phyloP scores from a whole-genome alignment of 2,797 vertebrate genomes.

The Miichthys miiuy region DNA sequence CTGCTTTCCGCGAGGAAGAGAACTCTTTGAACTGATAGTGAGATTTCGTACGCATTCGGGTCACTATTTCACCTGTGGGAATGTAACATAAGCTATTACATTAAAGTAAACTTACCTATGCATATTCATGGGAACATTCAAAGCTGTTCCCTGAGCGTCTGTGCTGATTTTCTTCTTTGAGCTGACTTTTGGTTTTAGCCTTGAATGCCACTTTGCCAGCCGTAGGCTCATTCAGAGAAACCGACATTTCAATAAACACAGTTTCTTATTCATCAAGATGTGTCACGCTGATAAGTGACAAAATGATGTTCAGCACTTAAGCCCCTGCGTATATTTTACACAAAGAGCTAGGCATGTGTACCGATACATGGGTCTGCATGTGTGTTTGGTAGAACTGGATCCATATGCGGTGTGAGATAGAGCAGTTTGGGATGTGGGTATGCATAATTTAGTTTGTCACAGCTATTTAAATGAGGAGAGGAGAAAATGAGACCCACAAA shows the following conservation, averaged over 20 bases:
- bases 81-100: constrained; percentile 17
- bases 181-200: constrained; percentile 41
- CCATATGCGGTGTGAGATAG: constrained; percentile 34
- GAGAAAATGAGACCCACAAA: constrained; percentile 63
- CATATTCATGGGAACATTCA: constrained; percentile 56
- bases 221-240: constrained; percentile 8
- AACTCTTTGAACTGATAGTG: constrained; percentile 20
- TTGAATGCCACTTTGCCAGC: constrained; percentile 42
- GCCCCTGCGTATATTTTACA: constrained; percentile 23
- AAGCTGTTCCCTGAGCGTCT: constrained; percentile 15
- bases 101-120: constrained; percentile 47
- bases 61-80: constrained; percentile 53
- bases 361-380: background rate
- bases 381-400: constrained; percentile 10
- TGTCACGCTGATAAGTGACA: constrained; percentile 36
- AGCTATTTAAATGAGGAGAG: constrained; percentile 56
- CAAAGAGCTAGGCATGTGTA: constrained; percentile 4
- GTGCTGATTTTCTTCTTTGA: constrained; percentile 21
- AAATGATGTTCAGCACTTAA: constrained; percentile 26
- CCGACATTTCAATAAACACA: constrained; percentile 28
- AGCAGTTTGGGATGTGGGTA: constrained; percentile 36
- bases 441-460: constrained; percentile 72
- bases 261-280: constrained; percentile 34
- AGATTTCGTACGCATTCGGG: constrained; percentile 27
- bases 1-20: background rate